phyloP scores from a whole-genome alignment of 92 coral and sea anemone species.

The Nematostella vectensis region DNA sequence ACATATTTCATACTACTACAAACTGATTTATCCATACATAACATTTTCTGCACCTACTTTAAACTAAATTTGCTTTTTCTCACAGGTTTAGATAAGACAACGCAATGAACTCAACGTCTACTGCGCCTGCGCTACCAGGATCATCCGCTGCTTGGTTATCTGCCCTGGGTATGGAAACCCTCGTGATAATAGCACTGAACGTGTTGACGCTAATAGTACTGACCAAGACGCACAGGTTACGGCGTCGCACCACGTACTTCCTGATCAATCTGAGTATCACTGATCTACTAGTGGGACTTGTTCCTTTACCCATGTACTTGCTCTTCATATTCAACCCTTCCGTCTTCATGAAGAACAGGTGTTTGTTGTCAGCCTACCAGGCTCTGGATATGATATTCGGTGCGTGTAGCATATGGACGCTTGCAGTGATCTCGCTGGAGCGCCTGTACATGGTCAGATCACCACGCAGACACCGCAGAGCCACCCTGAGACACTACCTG shows the following conservation, averaged over 20 bases:
- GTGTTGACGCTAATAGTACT: conserved; percentile 20
- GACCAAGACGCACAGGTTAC: conserved; percentile 14
- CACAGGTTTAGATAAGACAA: too few species aligned
- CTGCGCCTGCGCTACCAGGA: conserved; percentile 1
- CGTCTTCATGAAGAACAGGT: not conserved
- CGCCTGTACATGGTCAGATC: conserved; percentile 15
- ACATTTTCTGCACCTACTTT: too few species aligned
- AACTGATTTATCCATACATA: too few species aligned
- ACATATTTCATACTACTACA: too few species aligned
- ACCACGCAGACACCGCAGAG: conserved; percentile 21
- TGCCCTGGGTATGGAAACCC: conserved; percentile 23
- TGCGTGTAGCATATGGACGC: conserved; percentile 33
- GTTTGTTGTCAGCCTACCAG: conserved; percentile 7
- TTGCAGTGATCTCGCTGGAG: conserved; percentile 29
- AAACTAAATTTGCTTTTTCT: too few species aligned
- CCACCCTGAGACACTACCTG: conserved; percentile 5
- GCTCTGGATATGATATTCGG: conserved; percentile 30
- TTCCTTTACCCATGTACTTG: conserved; percentile 31
- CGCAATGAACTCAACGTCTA: not conserved
- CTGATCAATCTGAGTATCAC: conserved; percentile 21
- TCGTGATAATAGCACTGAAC: conserved; percentile 13
- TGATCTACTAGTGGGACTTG: conserved; percentile 19
- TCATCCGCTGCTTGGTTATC: conserved; percentile 14
- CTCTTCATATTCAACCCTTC: conserved; percentile 3
- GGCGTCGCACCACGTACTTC: conserved; percentile 26